A percentile compares a stretch with the other conserved stretches of the same genome.
These are phyloP conservation scores for Opisthocomus hoazin DNA, from an alignment of 2,113 vertebrate genomes.

Conservation along the genomic window DNA sequence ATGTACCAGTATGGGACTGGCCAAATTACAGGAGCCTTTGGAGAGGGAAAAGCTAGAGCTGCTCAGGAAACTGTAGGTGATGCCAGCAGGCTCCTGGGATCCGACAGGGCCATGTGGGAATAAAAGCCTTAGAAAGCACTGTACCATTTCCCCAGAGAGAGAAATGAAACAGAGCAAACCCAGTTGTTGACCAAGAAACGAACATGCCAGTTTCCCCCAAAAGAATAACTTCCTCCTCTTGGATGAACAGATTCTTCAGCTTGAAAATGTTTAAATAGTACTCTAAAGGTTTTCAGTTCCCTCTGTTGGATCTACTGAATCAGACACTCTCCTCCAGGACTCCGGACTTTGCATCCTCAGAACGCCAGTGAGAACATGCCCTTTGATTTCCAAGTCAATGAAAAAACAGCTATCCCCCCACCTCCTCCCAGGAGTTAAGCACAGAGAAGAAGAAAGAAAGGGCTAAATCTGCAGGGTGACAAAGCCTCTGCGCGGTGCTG, in stretches of 20 bases:
- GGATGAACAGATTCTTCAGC: not conserved
- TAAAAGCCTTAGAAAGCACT: not conserved
- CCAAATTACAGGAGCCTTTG: not conserved
- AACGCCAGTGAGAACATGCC: not conserved
- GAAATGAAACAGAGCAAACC: not conserved
- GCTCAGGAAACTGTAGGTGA: not conserved
- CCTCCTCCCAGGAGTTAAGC: not conserved
- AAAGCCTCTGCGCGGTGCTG: not conserved
- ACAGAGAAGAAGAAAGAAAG: not conserved
- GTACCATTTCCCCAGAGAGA: not conserved
- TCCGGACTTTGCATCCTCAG: not conserved
- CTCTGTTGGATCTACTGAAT: not conserved
- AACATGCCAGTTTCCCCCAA: not conserved
- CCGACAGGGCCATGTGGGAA: accelerated
- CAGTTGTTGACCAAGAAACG: not conserved
- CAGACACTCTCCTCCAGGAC: not conserved
- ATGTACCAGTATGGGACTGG: not conserved
- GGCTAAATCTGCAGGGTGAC: not conserved
- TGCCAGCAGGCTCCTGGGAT: not conserved
- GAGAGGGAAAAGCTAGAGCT: not conserved
- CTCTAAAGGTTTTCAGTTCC: not conserved
- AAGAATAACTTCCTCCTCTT: not conserved
- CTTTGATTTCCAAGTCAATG: not conserved
- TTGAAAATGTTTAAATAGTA: not conserved
- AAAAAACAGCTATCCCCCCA: not conserved